Base-by-base conservation (phyloP, 2,888 invertebrate species). In the Drosophila neotestacea region DNA sequence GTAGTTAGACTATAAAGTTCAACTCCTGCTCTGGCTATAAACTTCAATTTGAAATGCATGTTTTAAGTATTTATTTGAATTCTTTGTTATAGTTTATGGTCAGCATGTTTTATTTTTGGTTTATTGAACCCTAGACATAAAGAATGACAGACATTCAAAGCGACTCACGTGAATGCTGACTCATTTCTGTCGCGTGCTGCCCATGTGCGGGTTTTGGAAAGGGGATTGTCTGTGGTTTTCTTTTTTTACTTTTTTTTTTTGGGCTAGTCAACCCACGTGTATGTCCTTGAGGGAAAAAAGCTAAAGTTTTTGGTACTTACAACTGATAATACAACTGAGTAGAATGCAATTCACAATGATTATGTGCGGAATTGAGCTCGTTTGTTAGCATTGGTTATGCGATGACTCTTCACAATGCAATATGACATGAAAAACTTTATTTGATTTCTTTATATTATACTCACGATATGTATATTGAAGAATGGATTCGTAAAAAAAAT, bases 271-370 rank as follows among this genome's bases (percentile, higher is more conserved):
- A 34, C 4, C 50, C 70, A 63, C 73, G 70, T 65, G 65, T 59
- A 75, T 59, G 82, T 73, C 83, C 85, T 79, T 68, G 66, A 61
- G 55, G 77, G 70, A 75, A 80, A 6, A 89, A 79, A 89, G 82
- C 64, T 87, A 89, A 85, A 85, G 85, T 89, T 65, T 68, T 42
- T 13, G 48, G 30, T 48, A 47, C 59, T 48, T 47, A 7, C 13
- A 51, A 54, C 47, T 32, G 4, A 22, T 41, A 39, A 50, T 50
- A 54, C 42, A 39, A 32, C 30, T 34, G 39, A 58, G 9, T 36
- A 58, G 32, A 41, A 74, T 73, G 73, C 68, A 68, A 62, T 59
- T 55, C 65, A 79, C 69, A 69, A 74, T 65, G 66, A 68, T 61
- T 58, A 44, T 60, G 56, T 48, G 52, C 42, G 41, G 41, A 54